Evolutionary conservation across 2,888 invertebrate genomes (phyloP), one percentile per base, ranked within the genome.

Genomic region (Yponomeuta sedellus): DNA sequence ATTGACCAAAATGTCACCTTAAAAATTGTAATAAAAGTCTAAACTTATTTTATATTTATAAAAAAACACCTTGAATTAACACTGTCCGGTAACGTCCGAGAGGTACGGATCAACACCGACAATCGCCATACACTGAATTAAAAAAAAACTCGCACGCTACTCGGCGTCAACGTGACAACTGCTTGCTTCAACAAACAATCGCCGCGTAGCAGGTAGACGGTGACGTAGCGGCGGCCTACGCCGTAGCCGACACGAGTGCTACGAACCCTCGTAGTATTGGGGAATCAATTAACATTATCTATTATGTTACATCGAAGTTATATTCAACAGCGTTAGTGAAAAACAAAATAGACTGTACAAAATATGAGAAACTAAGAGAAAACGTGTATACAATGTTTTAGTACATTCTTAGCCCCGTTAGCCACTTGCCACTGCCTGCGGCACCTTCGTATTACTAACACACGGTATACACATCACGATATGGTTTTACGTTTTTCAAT

Each of bases 111-210:
- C 44, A 20, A 58, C n/a, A 19, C 58, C 10, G 20, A 19, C 58
- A 22, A 12, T 19, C 19, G 34, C 34, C 4, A 25, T 1, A n/a
- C 44, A 28, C n/a, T 11, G 61, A 61, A 61, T 61, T 25, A 61
- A 61, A 61, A 61, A n/a, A 28, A 61, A 61, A 61, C 16, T 28
- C 61, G 61, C 61, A 11, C 28, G 28, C 10, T 25, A 34, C 6
- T 11, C 61, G 61, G 61, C 34, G 61, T 61, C 61, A 16, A 16
- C 12, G 61, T 34, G 61, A 20, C 61, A 61, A 61, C 61, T 61
- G 61, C 20, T 58, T 20, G 61, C 61, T 34, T 25, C 61, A 25
- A 34, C 16, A 34, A 10, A 16, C 25, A 61, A 28, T 34, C n/a
- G 61, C 61, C 16, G 28, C 61, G 28, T 28, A 61, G 61, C 61